These are phyloP conservation scores for Drosophila fuyamai DNA, from an alignment of 1,140 invertebrate genomes.

Conservation along the genomic window DNA sequence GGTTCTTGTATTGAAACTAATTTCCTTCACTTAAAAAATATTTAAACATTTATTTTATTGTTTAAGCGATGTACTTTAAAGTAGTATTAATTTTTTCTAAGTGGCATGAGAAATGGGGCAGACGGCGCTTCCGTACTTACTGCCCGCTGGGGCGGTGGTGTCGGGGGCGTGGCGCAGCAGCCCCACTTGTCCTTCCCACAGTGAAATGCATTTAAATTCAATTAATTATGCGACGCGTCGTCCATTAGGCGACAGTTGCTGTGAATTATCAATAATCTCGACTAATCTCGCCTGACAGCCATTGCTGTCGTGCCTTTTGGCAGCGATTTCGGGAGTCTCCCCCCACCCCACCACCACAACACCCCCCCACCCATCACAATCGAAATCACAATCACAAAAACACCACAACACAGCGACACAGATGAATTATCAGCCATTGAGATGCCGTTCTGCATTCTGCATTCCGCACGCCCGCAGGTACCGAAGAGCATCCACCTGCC, in stretches of 20 bases:
- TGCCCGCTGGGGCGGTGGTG: background rate
- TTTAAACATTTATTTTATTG: too few relatives aligned
- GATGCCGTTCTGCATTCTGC: constrained; percentile 25
- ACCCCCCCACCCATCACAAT: background rate
- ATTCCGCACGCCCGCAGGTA: too few relatives aligned
- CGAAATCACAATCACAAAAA: background rate
- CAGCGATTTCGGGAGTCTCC: constrained; percentile 38
- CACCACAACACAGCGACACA: constrained; percentile 8
- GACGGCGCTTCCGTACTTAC: constrained; percentile 50
- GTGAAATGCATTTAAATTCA: constrained; percentile 72
- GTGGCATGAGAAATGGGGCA: too few relatives aligned
- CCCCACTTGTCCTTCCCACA: constrained; percentile 17
- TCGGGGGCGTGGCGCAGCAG: background rate
- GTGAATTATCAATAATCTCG: constrained; percentile 75
- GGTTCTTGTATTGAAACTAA: too few relatives aligned
- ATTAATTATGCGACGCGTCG: constrained; percentile 72
- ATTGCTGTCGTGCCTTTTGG: constrained; percentile 49
- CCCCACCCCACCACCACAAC: too few relatives aligned
- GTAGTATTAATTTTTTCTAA: too few relatives aligned
- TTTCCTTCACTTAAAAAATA: too few relatives aligned
- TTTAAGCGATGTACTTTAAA: too few relatives aligned
- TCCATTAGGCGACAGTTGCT: constrained; percentile 71
- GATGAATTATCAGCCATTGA: constrained; percentile 47
- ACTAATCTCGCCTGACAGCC: constrained; percentile 67
- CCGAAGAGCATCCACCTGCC: constrained; percentile 85